A percentile compares a stretch with the other conserved stretches of the same genome.
Evolutionary conservation across 2,797 vertebrate species (phyloP).

Genomic region (Ptychadena robeensis): DNA sequence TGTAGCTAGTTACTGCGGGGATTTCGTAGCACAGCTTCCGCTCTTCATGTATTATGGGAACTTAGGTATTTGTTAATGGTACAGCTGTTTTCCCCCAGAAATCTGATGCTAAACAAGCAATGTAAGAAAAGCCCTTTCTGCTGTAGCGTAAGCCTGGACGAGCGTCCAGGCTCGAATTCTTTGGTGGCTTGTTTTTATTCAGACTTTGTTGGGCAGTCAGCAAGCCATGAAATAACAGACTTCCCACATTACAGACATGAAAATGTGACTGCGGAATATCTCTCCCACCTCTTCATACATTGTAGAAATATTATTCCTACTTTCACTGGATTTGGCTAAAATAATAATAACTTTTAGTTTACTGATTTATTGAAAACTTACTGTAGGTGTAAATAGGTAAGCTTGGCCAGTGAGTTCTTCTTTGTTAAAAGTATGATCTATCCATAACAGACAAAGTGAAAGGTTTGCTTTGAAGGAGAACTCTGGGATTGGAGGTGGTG

Average conservation of each 20-base stretch:
- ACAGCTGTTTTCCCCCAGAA: slow-evolving; percentile 6
- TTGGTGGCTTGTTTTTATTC: slow-evolving; percentile 64
- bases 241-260: slow-evolving; percentile 61
- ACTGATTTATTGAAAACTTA: not conserved
- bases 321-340: slow-evolving; percentile 29
- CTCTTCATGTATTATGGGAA: no score
- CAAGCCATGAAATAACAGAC: slow-evolving; percentile 66
- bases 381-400: no score
- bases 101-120: slow-evolving; percentile 9
- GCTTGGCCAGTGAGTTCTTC: no score
- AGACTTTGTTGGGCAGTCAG: slow-evolving; percentile 68
- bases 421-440: no score
- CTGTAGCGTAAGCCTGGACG: not conserved
- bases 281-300: slow-evolving; percentile 42
- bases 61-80: no score
- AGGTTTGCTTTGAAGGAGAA: no score
- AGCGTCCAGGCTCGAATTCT: slow-evolving; percentile 60
- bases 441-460: no score
- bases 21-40: no score
- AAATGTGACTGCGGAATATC: slow-evolving; percentile 61
- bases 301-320: slow-evolving; percentile 47
- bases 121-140: slow-evolving; percentile 22
- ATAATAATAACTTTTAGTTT: slow-evolving; percentile 3
- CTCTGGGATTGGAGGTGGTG: no score
- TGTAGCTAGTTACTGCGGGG: no score